These are phyloP conservation scores for Danaus plexippus DNA, from an alignment of 1,140 invertebrate genomes.

Conservation along the genomic window DNA sequence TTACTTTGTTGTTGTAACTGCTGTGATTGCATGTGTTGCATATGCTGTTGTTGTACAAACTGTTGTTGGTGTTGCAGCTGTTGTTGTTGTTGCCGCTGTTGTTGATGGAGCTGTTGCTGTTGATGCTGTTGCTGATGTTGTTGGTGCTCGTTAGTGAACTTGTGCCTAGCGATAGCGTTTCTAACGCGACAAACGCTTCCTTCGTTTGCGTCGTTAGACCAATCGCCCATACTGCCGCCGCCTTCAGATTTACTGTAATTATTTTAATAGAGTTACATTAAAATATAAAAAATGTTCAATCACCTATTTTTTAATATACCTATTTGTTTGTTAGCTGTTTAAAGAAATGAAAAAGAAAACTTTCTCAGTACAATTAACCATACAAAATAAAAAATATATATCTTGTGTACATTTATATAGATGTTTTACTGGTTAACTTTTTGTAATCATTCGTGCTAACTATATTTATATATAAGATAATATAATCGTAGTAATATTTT, in stretches of 20 bases:
- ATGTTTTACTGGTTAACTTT: neutral
- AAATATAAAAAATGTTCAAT: neutral
- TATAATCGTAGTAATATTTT: neutral
- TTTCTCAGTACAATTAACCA: neutral
- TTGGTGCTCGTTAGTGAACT: conserved; percentile 62
- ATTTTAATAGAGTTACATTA: conserved; percentile 6
- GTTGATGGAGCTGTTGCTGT: conserved; percentile 26
- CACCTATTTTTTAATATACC: too few relatives aligned
- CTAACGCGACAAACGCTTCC: conserved; percentile 58
- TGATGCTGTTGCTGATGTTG: conserved; percentile 35
- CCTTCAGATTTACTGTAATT: conserved; percentile 51
- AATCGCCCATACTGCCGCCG: conserved; percentile 53
- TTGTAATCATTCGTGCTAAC: too few relatives aligned
- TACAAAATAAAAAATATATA: neutral
- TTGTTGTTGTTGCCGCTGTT: conserved; percentile 26
- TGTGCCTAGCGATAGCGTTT: conserved; percentile 55
- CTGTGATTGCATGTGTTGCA: conserved; percentile 19
- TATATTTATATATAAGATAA: too few relatives aligned
- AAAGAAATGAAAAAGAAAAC: neutral
- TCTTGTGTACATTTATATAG: neutral
- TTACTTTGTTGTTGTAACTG: conserved; percentile 21
- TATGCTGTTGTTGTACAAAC: conserved; percentile 16
- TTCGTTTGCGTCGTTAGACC: conserved; percentile 60
- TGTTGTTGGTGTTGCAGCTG: conserved; percentile 12
- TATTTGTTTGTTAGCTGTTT: neutral